phyloP scores from a whole-genome alignment of 1,140 invertebrate genomes.

The Microplitis mediator region DNA sequence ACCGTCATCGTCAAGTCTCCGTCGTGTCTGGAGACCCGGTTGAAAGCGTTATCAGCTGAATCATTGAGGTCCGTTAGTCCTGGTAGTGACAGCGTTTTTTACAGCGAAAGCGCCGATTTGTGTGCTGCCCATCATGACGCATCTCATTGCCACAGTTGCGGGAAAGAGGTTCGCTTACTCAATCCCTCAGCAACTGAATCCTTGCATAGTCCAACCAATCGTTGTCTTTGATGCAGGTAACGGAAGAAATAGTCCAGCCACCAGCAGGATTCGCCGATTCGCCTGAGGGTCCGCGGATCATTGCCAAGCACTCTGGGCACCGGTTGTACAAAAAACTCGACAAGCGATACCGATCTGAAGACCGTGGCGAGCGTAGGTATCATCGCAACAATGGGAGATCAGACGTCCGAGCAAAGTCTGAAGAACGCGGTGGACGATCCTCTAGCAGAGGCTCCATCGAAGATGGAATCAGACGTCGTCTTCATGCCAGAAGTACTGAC shows the following conservation, averaged over 20 bases:
- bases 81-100: slow-evolving; percentile 87
- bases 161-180: slow-evolving; percentile 68
- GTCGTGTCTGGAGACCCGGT: slow-evolving; percentile 58
- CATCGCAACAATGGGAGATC: slow-evolving; percentile 70
- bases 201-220: neutral
- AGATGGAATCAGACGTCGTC: slow-evolving; percentile 67
- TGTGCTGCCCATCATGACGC: slow-evolving; percentile 46
- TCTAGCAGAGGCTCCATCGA: slow-evolving; percentile 63
- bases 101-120: slow-evolving; percentile 75
- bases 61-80: slow-evolving; percentile 83
- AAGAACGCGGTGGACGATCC: slow-evolving; percentile 71
- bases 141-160: slow-evolving; percentile 77
- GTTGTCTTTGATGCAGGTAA: slow-evolving; percentile 53
- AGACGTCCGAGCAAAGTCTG: slow-evolving; percentile 79
- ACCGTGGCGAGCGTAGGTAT: slow-evolving; percentile 68
- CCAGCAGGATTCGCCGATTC: slow-evolving; percentile 87
- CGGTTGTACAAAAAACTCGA: slow-evolving; percentile 81
- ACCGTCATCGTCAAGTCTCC: slow-evolving; percentile 55
- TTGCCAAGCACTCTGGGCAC: slow-evolving; percentile 57
- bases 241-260: slow-evolving; percentile 80
- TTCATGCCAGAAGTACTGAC: slow-evolving; percentile 74
- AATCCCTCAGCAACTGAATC: neutral
- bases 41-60: slow-evolving; percentile 84
- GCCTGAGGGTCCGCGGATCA: slow-evolving; percentile 64
- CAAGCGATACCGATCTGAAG: slow-evolving; percentile 82